Evolutionary conservation across 2,113 vertebrate species (phyloP), one percentile per base, ranked within the genome.

Genomic region (Lonchura striata): DNA sequence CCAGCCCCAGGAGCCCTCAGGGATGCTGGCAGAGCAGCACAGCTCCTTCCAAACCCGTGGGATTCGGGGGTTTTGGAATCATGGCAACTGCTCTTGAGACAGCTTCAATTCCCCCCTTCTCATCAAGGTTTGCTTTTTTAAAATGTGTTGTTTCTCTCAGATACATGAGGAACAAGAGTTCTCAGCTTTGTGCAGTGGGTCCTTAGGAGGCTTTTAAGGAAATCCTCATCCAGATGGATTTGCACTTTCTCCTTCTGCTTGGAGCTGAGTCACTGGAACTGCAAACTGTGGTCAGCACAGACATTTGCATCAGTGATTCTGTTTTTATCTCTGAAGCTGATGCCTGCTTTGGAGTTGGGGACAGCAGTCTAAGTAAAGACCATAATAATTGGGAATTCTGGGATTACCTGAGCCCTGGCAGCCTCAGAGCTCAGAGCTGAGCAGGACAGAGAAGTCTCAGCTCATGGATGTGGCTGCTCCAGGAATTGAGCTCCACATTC

Each of bases 401-500:
- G 0, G 2, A 15, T 41, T 39, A 15, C 25, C 39, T 27, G 37
- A 82, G 81, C 33, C 44, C 64, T 27, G 39, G 59, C 37, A 66
- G 50, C 31, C 61, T 7, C 25, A 39, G 68, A 42, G 27, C 70
- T 13, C 39, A 35, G 46, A 47, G 19, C 20, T 1, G 9, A 68
- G 35, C 25, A 68, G 57, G 66, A 57, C 31, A 71, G 31, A 24
- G 52, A 71, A 20, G 20, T 27, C 61, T 79, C 2, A 1, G 37
- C 42, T 74, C 23, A 14, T 0, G 6, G 57, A 35, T 11, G 37
- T 33, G 70, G 18, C 46, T 50, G 53, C 3, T 27, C 20, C 60
- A 41, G 42, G 31, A 21, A 14, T 0, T 13, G 33, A 79, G 35
- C 21, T 85, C 44, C 8, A 0, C 0, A 2, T 47, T 75, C 15